Evolutionary conservation across 2,797 vertebrate species (phyloP), one percentile per base, ranked within the genome.

Genomic region (Lutjanus campechanus): DNA sequence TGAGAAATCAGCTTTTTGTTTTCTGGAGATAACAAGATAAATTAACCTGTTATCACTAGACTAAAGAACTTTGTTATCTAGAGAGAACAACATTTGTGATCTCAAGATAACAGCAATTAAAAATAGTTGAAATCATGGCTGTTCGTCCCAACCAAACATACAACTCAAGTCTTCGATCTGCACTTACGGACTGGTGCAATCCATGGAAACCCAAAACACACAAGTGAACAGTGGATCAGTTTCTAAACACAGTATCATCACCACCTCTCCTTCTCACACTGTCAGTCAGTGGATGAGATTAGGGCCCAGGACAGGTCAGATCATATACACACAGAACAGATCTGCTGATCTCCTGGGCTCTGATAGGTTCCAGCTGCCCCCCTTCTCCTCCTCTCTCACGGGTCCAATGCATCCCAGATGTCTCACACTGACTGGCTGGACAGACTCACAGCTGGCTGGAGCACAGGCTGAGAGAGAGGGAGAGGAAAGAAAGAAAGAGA

Each of bases 391-490:
- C 62, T 85, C 80, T 89, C 86, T 92, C 86, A 81, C 54, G 71
- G 82, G 88, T 85, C 85, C 85, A 91, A 95, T 94, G 88, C 70
- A 83, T 93, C 93, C 93, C 95, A 96, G 93, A 96, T 96, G 94
- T 94, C 86, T 91, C 86, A 80, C 12, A 40, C 86, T 89, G 91
- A 88, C 91, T 91, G 85, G 87, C 89, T 81, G 75, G 89, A 88
- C 82, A 84, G 81, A 70, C 71, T 88, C 89, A 85, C 89, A 90
- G 88, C 86, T 94, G 90, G 88, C 81, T 63, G 63, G 67, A 85
- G 68, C 58, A 64, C 49, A 84, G 79, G 53, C 62, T 1, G 16
- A 82, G 65, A 82, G 59, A 79, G 58, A 59, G 65, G 2, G 56
- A 61, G 59, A 67, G 49, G 36, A 17, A 58, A 55, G 47, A 56